Conservation (phyloP, 2,888 invertebrate genomes). For the Tenthredo notha region DNA sequence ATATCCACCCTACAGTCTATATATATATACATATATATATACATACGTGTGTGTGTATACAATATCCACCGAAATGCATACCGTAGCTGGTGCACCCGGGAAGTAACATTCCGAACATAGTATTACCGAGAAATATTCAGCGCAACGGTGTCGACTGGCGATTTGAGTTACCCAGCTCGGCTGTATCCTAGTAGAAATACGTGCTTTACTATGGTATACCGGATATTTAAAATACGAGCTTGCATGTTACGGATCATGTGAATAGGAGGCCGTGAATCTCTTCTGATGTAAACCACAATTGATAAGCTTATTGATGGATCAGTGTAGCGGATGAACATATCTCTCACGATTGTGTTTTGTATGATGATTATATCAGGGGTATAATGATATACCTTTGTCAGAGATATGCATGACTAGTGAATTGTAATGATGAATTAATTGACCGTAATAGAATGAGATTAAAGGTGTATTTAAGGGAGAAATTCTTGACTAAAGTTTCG, state of each 20-base stretch:
- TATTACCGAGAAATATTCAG: conserved; percentile 43
- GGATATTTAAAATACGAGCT: conserved; percentile 26
- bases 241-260: neutral
- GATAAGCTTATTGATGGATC: conserved; percentile 27
- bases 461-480: conserved; percentile 52
- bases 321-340: neutral
- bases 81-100: conserved; percentile 6
- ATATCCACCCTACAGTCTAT: neutral
- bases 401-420: neutral
- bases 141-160: conserved; percentile 13
- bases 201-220: neutral
- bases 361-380: neutral
- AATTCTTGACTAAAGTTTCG: conserved; percentile 50
- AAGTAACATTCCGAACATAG: conserved; percentile 39
- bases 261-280: neutral
- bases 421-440: neutral
- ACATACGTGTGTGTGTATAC: neutral
- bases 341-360: neutral
- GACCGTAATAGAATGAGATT: neutral
- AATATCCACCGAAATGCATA: conserved; percentile 35
- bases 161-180: neutral
- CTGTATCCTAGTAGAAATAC: neutral
- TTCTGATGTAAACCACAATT: conserved; percentile 2
- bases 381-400: neutral
- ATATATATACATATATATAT: neutral